These are phyloP conservation scores for Rhamnusium bicolor DNA, from an alignment of 2,888 invertebrate genomes.

Conservation along the genomic window DNA sequence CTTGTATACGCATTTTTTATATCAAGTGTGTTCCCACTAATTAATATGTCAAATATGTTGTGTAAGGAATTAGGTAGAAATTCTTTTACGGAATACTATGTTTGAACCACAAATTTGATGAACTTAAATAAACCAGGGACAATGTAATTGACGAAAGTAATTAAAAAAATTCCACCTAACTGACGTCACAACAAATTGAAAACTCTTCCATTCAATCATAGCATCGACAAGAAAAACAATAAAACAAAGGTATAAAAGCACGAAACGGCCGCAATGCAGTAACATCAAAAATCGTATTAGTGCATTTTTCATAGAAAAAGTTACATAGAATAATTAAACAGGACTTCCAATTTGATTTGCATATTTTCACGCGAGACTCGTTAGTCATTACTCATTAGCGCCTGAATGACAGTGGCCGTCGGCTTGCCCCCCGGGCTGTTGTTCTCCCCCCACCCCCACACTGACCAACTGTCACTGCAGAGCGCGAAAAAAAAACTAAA, in stretches of 20 bases:
- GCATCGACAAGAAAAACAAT: slow-evolving; percentile 51
- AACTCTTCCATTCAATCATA: slow-evolving; percentile 52
- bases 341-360: slow-evolving; percentile 72
- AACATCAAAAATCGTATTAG: slow-evolving; percentile 63
- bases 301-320: slow-evolving; percentile 63
- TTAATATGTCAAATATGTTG: no score
- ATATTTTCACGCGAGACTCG: slow-evolving; percentile 71
- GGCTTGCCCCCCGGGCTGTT: slow-evolving; percentile 52
- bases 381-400: slow-evolving; percentile 72
- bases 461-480: slow-evolving; percentile 68
- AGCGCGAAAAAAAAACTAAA: slow-evolving; percentile 65
- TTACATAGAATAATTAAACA: slow-evolving; percentile 69
- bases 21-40: no score
- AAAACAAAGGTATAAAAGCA: slow-evolving; percentile 40
- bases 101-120: neutral
- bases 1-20: neutral
- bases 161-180: slow-evolving; percentile 18
- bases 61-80: no score
- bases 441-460: slow-evolving; percentile 54
- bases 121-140: neutral
- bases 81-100: neutral
- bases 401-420: slow-evolving; percentile 68
- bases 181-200: slow-evolving; percentile 43
- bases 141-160: slow-evolving; percentile 5
- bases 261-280: slow-evolving; percentile 50